These are phyloP conservation scores for Diglossa cyanea DNA, from an alignment of 2,797 vertebrate species.

Conservation along the genomic window DNA sequence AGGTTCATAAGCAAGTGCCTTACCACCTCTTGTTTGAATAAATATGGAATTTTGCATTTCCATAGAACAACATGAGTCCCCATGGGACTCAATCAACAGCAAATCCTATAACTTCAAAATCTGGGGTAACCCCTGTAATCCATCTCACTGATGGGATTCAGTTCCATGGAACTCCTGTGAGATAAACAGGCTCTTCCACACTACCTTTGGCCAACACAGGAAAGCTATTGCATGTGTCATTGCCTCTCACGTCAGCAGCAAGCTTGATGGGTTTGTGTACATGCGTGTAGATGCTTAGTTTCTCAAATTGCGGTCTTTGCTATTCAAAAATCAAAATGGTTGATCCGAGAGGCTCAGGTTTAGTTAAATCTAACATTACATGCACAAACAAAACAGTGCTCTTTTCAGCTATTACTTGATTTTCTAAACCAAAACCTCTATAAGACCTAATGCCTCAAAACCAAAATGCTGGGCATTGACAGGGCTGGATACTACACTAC, in stretches of 20 bases:
- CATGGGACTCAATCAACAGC: neutral
- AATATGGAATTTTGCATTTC: neutral
- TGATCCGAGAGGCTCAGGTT: neutral
- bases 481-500: neutral
- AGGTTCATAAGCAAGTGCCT: slow-evolving; percentile 27
- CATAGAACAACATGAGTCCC: neutral
- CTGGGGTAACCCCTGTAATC: neutral
- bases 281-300: neutral
- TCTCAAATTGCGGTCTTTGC: neutral
- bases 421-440: neutral
- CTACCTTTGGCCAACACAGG: neutral
- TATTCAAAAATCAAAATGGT: neutral
- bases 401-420: neutral
- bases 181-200: neutral
- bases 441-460: neutral
- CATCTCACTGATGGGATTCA: neutral
- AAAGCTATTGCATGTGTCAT: neutral
- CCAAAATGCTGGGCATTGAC: neutral
- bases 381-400: neutral
- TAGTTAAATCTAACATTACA: neutral
- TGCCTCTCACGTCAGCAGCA: neutral
- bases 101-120: neutral
- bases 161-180: neutral
- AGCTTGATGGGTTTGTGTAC: neutral
- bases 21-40: neutral